phyloP scores from a whole-genome alignment of 2,113 vertebrate species.

The Ifrita kowaldi region DNA sequence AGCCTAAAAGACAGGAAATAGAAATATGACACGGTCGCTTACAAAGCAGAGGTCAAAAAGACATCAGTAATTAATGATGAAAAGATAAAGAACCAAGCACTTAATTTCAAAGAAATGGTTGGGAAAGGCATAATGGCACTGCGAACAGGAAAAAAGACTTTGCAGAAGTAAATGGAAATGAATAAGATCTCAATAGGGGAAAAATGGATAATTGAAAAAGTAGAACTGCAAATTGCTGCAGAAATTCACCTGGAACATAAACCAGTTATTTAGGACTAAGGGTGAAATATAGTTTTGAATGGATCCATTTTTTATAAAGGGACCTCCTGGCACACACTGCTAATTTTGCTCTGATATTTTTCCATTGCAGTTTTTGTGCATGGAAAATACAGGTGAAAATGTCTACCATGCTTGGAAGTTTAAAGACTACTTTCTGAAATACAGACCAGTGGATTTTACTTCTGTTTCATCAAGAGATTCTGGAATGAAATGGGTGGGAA shows the following conservation, averaged over 20 bases:
- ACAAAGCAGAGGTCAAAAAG: conserved; percentile 59
- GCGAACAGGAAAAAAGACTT: conserved; percentile 6
- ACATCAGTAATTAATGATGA: conserved; percentile 61
- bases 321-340: background rate
- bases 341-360: conserved; percentile 6
- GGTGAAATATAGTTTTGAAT: conserved; percentile 14
- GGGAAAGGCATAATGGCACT: background rate
- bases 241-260: conserved; percentile 46
- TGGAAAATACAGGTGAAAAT: conserved; percentile 9
- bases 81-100: conserved; percentile 53
- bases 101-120: conserved; percentile 47
- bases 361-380: background rate
- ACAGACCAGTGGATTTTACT: background rate
- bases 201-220: conserved; percentile 53
- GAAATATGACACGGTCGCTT: conserved; percentile 8
- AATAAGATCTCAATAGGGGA: conserved; percentile 27
- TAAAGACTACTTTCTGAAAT: background rate
- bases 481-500: background rate
- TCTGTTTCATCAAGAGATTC: background rate
- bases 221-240: conserved; percentile 42
- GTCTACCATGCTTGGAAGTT: background rate
- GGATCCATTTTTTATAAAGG: background rate
- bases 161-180: conserved; percentile 58
- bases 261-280: conserved; percentile 33
- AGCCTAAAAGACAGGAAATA: conserved; percentile 6